A percentile compares a stretch with the other conserved stretches of the same genome.
These are phyloP conservation scores for Thymelicus acteon DNA, from an alignment of 2,888 invertebrate species.

Conservation along the genomic window DNA sequence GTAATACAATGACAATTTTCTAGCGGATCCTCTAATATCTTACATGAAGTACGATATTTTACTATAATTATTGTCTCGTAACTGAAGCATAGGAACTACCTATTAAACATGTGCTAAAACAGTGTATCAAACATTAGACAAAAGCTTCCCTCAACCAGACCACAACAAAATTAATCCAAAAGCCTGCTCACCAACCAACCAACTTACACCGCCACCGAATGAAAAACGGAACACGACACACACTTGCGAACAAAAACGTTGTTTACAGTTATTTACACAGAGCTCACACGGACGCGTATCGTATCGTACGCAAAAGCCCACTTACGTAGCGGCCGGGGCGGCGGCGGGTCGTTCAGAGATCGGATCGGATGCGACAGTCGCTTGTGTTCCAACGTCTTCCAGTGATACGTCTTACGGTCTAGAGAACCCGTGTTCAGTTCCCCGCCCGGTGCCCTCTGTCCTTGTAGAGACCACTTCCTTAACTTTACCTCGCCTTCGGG, in stretches of 20 bases:
- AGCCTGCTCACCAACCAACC: not conserved
- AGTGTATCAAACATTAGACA: conserved; percentile 26
- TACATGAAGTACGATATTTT: too few species aligned
- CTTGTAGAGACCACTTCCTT: conserved; percentile 70
- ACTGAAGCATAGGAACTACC: not conserved
- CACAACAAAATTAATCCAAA: conserved; percentile 3
- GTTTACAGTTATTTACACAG: conserved; percentile 68
- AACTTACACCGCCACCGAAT: conserved; percentile 11
- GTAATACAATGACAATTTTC: too few species aligned
- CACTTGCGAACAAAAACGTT: conserved; percentile 46
- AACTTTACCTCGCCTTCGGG: conserved; percentile 48
- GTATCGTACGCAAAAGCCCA: conserved; percentile 57
- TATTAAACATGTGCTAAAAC: conserved; percentile 7
- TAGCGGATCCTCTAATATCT: too few species aligned
- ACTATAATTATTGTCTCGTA: too few species aligned
- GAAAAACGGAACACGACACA: conserved; percentile 42
- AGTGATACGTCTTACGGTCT: conserved; percentile 69
- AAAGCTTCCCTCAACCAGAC: conserved; percentile 14
- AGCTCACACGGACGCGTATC: conserved; percentile 55
- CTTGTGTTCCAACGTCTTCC: conserved; percentile 79
- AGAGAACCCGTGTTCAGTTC: conserved; percentile 66
- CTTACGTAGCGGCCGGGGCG: conserved; percentile 76
- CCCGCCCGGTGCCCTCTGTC: conserved; percentile 52
- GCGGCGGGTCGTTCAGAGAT: conserved; percentile 69
- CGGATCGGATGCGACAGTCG: conserved; percentile 74